Conservation (phyloP, 2,888 invertebrate genomes). For the Ametastegia equiseti region DNA sequence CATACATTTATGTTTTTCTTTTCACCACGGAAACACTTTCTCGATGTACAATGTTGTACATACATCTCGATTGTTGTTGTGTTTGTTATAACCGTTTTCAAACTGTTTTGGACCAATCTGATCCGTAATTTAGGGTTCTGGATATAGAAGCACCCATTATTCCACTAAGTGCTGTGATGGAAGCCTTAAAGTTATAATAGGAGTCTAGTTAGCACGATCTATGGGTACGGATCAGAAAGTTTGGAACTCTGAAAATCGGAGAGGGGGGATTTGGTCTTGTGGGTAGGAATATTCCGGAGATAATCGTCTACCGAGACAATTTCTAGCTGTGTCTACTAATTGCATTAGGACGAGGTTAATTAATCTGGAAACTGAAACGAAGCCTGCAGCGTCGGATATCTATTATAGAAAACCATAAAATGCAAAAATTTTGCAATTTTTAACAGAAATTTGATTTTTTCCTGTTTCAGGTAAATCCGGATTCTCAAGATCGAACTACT, state of each 20-base stretch:
- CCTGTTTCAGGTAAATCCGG: slow-evolving; percentile 80
- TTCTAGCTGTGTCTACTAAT: background rate
- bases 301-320: slow-evolving; percentile 2
- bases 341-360: background rate
- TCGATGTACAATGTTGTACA: too few relatives aligned
- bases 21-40: background rate
- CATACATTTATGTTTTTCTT: too few relatives aligned
- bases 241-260: background rate
- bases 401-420: too few relatives aligned
- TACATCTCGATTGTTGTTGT: too few relatives aligned
- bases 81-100: background rate
- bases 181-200: slow-evolving; percentile 31
- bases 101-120: background rate
- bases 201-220: slow-evolving; percentile 29
- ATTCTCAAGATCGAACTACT: slow-evolving; percentile 77
- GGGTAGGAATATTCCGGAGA: background rate
- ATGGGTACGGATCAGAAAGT: slow-evolving; percentile 32
- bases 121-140: background rate
- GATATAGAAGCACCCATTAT: background rate
- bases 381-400: too few relatives aligned
- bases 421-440: too few relatives aligned
- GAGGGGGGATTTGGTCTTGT: background rate
- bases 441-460: background rate
- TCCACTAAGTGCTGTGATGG: slow-evolving; percentile 12
- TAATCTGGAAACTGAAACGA: background rate